Percentiles rank a stretch among this genome's conserved stretches.
These are phyloP conservation scores for Hymenopus coronatus DNA, from an alignment of 2,888 invertebrate genomes.

Conservation along the genomic window DNA sequence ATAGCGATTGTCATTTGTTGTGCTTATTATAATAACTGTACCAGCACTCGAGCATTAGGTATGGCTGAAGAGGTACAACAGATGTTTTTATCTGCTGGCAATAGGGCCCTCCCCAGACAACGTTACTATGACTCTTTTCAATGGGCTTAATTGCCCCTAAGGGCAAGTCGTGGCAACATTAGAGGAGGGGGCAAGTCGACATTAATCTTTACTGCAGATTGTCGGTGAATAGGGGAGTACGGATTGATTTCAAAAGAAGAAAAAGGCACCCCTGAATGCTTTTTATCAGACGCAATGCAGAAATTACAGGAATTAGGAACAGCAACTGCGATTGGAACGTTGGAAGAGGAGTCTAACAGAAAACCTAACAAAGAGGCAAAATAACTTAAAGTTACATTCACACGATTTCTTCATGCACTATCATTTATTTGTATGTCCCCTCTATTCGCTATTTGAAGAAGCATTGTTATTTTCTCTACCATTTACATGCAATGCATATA, in stretches of 20 bases:
- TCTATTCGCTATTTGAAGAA: too few relatives aligned
- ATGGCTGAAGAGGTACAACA: background rate
- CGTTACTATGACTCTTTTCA: background rate
- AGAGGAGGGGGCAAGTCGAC: background rate
- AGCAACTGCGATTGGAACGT: background rate
- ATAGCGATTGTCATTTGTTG: background rate
- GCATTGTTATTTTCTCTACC: too few relatives aligned
- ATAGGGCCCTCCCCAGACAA: background rate
- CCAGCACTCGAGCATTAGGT: background rate
- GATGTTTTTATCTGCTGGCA: background rate
- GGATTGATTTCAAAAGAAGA: background rate
- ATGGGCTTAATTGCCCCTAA: conserved; percentile 6
- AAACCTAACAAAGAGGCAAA: background rate
- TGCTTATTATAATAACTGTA: background rate
- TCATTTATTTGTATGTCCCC: too few relatives aligned
- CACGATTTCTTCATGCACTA: too few relatives aligned
- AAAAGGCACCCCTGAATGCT: background rate
- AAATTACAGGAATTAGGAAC: background rate
- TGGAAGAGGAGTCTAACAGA: background rate
- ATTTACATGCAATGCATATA: too few relatives aligned
- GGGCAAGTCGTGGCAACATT: background rate
- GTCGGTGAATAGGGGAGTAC: background rate
- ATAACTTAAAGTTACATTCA: background rate
- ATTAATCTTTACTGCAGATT: background rate
- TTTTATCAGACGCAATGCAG: background rate